A percentile compares a stretch with the other conserved stretches of the same genome.
Conservation (phyloP, 1,140 invertebrate genomes). For the Ladona fulva region DNA sequence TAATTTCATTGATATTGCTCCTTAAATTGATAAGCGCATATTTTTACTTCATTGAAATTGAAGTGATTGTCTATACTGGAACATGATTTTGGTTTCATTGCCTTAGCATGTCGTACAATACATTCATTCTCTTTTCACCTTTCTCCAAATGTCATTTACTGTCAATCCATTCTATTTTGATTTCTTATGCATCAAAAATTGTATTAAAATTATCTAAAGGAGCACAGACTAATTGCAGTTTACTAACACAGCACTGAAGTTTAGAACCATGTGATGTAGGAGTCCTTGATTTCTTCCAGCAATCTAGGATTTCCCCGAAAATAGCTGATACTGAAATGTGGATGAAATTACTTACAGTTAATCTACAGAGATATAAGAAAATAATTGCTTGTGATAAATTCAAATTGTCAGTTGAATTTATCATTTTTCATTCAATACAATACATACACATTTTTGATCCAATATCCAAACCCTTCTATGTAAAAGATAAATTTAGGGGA, state of each 20-base stretch:
- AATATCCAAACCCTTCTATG: no score
- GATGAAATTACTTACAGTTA: no score
- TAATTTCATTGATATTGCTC: constrained; percentile 7
- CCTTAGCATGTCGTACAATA: background rate
- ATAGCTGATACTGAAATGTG: background rate
- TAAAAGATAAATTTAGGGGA: no score
- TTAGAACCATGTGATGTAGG: constrained; percentile 4
- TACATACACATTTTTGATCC: no score
- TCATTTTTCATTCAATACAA: no score
- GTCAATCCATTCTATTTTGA: background rate
- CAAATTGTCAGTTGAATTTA: no score
- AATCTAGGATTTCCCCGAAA: constrained; percentile 5
- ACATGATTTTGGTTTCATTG: background rate
- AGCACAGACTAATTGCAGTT: constrained; percentile 5
- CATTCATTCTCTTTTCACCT: background rate
- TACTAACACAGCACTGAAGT: constrained; percentile 9
- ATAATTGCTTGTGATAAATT: no score
- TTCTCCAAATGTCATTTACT: background rate
- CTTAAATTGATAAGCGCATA: background rate
- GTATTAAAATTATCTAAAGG: constrained; percentile 9
- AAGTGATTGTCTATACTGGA: constrained; percentile 1
- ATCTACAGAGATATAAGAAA: no score
- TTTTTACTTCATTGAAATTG: constrained; percentile 1
- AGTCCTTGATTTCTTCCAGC: background rate
- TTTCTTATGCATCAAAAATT: constrained; percentile 2